These are phyloP conservation scores for Nannoperca australis DNA, from an alignment of 2,797 vertebrate species.

Conservation along the genomic window DNA sequence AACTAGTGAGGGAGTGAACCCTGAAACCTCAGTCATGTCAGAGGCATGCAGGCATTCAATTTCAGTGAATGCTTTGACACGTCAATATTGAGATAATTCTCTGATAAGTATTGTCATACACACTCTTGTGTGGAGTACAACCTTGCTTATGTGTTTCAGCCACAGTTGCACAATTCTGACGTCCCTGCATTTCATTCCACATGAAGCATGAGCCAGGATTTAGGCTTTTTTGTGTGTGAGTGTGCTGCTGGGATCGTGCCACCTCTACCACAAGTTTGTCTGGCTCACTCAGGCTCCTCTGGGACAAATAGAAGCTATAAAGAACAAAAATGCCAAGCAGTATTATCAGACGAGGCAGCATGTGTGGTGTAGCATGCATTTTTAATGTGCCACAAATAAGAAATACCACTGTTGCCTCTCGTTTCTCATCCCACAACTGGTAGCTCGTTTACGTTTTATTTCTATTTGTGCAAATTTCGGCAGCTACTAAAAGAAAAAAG, in stretches of 20 bases:
- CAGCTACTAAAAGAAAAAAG: slow-evolving; percentile 55
- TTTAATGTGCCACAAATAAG: slow-evolving; percentile 82
- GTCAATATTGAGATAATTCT: not conserved
- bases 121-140: not conserved
- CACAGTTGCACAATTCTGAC: slow-evolving; percentile 46
- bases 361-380: slow-evolving; percentile 79
- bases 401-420: slow-evolving; percentile 65
- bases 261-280: slow-evolving; percentile 65
- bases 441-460: slow-evolving; percentile 68
- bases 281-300: slow-evolving; percentile 66
- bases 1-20: not conserved
- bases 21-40: not conserved
- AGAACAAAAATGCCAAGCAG: slow-evolving; percentile 79
- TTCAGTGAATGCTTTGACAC: slow-evolving; percentile 5
- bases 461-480: slow-evolving; percentile 67
- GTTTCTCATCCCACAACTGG: slow-evolving; percentile 51
- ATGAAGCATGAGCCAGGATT: slow-evolving; percentile 37
- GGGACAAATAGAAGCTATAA: slow-evolving; percentile 77
- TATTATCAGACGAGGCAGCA: slow-evolving; percentile 73
- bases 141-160: slow-evolving; percentile 29
- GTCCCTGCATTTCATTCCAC: slow-evolving; percentile 26
- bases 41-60: not conserved
- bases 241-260: slow-evolving; percentile 62
- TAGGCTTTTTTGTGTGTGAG: slow-evolving; percentile 26
- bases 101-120: not conserved